A percentile compares a stretch with the other conserved stretches of the same genome.
Evolutionary conservation across 2,888 invertebrate genomes (phyloP).

Genomic region (Sarcophaga rosellei): DNA sequence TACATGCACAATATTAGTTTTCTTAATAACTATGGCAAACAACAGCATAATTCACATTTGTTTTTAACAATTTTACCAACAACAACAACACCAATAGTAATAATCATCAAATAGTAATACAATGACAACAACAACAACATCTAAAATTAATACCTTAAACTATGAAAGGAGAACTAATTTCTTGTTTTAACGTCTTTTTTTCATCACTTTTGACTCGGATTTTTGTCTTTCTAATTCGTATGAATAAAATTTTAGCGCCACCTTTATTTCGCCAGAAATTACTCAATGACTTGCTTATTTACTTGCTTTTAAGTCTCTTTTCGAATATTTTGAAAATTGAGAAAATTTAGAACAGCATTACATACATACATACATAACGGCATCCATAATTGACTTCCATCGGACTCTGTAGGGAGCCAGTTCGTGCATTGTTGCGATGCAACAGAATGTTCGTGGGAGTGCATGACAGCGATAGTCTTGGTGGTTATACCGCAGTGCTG

Average conservation of each 20-base stretch:
- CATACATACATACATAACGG: too few relatives aligned
- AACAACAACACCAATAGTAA: slow-evolving; percentile 21
- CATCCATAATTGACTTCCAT: too few relatives aligned
- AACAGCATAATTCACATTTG: slow-evolving; percentile 52
- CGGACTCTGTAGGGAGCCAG: too few relatives aligned
- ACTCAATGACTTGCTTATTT: too few relatives aligned
- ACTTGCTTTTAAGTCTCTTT: too few relatives aligned
- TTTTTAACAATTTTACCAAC: too few relatives aligned
- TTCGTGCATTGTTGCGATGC: too few relatives aligned
- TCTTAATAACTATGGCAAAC: slow-evolving; percentile 1
- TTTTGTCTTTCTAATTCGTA: not conserved
- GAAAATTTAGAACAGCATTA: too few relatives aligned
- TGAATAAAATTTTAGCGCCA: slow-evolving; percentile 46
- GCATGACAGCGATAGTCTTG: too few relatives aligned
- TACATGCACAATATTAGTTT: not conserved
- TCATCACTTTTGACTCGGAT: not conserved
- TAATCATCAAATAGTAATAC: not conserved
- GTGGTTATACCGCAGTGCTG: too few relatives aligned
- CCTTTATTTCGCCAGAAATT: not conserved
- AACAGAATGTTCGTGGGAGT: too few relatives aligned
- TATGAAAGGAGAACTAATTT: not conserved
- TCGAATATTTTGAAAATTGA: too few relatives aligned
- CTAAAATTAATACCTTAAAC: not conserved
- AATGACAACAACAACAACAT: slow-evolving; percentile 1
- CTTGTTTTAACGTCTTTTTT: not conserved